phyloP scores from a whole-genome alignment of 2,888 invertebrate genomes.

The Blomia tropicalis region DNA sequence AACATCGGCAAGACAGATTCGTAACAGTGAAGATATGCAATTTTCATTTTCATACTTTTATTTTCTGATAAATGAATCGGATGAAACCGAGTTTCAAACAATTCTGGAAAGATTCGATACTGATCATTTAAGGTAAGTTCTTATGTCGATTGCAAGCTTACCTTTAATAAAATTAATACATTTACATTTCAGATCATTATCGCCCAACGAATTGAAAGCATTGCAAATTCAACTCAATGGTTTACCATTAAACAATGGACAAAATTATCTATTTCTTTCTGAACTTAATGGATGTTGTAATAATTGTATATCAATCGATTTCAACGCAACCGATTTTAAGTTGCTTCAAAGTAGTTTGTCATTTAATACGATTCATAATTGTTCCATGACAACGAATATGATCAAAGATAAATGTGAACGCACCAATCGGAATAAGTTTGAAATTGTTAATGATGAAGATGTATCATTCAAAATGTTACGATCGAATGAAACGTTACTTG shows the following conservation, averaged over 20 bases:
- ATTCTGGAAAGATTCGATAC: constrained; percentile 58
- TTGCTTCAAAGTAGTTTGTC: background rate
- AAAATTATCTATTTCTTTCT: background rate
- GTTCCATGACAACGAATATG: background rate
- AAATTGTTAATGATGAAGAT: constrained; percentile 44
- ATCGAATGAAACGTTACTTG: constrained; percentile 53
- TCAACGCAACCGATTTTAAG: background rate
- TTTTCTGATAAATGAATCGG: constrained; percentile 50
- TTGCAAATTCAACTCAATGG: background rate
- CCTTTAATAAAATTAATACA: too few species aligned
- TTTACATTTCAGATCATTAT: background rate
- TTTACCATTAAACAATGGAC: background rate
- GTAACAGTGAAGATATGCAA: constrained; percentile 53
- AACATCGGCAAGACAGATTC: constrained; percentile 51
- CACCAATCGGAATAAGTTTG: constrained; percentile 41
- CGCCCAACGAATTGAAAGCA: background rate
- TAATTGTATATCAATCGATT: background rate
- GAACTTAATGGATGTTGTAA: background rate
- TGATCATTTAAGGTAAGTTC: constrained; percentile 48
- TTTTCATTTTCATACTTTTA: constrained; percentile 61
- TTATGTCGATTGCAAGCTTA: background rate
- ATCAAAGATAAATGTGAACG: background rate
- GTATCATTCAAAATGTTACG: constrained; percentile 57
- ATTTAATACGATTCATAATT: background rate
- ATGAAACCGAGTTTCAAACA: constrained; percentile 40